Evolutionary conservation across 2,888 invertebrate genomes (phyloP).

Genomic region (Creontiades dilutus): DNA sequence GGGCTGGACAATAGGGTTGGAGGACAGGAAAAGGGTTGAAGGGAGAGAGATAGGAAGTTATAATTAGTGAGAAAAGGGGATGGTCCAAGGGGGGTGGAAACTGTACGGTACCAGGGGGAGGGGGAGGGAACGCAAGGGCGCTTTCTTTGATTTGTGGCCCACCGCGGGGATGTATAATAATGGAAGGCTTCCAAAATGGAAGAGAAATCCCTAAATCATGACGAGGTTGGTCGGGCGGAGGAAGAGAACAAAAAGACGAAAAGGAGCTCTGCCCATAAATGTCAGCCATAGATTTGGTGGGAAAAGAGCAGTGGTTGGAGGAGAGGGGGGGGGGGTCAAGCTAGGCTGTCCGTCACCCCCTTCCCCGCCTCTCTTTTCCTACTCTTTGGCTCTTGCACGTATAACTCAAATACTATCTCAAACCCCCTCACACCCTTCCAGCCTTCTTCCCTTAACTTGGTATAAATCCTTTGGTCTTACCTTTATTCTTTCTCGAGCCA

Average conservation of each 20-base stretch:
- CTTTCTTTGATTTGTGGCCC: conserved; percentile 75
- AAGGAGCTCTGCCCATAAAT: conserved; percentile 75
- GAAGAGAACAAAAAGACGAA: conserved; percentile 75
- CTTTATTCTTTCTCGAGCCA: conserved; percentile 74
- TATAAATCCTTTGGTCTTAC: conserved; percentile 73
- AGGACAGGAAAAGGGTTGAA: conserved; percentile 67
- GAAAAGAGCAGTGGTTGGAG: conserved; percentile 41
- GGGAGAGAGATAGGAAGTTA: conserved; percentile 73
- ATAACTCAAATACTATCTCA: conserved; percentile 75
- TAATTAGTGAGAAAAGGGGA: conserved; percentile 73
- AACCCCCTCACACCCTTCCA: conserved; percentile 46
- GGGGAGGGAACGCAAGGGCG: not conserved
- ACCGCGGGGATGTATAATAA: conserved; percentile 75
- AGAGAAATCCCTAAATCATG: conserved; percentile 76
- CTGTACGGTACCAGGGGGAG: not conserved
- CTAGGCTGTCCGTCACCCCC: conserved; percentile 74
- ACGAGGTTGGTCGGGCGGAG: conserved; percentile 53
- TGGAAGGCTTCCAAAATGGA: conserved; percentile 76
- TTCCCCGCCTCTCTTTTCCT: conserved; percentile 12
- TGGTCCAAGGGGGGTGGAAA: conserved; percentile 56
- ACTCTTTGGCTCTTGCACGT: conserved; percentile 63
- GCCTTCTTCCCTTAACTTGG: conserved; percentile 63
- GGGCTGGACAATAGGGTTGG: conserved; percentile 54
- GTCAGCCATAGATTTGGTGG: conserved; percentile 75
- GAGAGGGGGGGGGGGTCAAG: conserved; percentile 73